Percentiles rank a stretch among this genome's conserved stretches.
phyloP scores from a whole-genome alignment of 2,113 vertebrate species.

The Hemiscyllium ocellatum region DNA sequence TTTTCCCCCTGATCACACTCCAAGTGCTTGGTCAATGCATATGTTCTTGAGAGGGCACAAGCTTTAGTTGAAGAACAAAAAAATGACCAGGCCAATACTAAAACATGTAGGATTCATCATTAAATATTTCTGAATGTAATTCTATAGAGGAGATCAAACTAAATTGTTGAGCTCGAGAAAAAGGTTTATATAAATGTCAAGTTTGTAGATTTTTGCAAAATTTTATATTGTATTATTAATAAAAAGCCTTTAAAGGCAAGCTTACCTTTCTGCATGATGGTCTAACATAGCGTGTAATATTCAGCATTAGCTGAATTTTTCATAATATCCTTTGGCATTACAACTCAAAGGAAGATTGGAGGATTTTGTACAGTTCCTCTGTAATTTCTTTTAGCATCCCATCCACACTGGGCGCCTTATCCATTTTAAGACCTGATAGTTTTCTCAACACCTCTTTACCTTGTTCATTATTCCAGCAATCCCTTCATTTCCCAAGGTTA shows the following conservation, averaged over 20 bases:
- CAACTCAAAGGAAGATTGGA: too few species aligned
- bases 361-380: too few species aligned
- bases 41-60: neutral
- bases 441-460: too few species aligned
- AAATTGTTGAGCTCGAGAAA: neutral
- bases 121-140: neutral
- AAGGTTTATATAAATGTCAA: neutral
- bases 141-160: neutral
- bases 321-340: too few species aligned
- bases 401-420: too few species aligned
- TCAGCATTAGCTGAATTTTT: conserved; percentile 75
- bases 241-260: neutral
- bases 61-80: neutral
- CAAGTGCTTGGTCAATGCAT: neutral
- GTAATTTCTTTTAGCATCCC: too few species aligned
- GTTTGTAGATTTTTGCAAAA: neutral
- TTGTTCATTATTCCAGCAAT: too few species aligned
- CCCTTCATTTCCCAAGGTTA: too few species aligned
- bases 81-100: neutral
- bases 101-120: neutral
- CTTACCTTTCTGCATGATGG: conserved; percentile 78
- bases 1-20: neutral
- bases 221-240: neutral
- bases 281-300: conserved; percentile 87
- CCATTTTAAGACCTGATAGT: too few species aligned